A percentile compares a stretch with the other conserved stretches of the same genome.
Conservation (phyloP, 2,113 vertebrate species). For the Hippocampus abdominalis region DNA sequence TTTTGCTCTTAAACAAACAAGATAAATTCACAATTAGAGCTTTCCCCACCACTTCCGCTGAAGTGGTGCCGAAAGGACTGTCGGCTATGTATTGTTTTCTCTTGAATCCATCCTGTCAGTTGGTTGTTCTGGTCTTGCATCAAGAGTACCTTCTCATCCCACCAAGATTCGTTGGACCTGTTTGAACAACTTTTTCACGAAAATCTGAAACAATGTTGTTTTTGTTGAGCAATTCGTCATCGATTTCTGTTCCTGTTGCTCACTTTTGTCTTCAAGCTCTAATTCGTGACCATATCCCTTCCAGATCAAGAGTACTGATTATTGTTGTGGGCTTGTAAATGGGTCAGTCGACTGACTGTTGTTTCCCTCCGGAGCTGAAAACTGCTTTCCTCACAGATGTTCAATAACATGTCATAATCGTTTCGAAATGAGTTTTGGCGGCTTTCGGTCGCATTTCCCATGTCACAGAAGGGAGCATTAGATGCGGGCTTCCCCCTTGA, state of each 20-base stretch:
- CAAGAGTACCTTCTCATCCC: neutral
- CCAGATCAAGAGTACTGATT: slow-evolving; percentile 14
- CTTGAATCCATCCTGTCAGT: neutral
- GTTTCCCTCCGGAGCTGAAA: slow-evolving; percentile 31
- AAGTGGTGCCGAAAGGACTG: neutral
- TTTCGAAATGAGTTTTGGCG: slow-evolving; percentile 44
- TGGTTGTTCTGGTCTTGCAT: neutral
- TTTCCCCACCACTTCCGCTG: neutral
- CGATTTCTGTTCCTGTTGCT: slow-evolving; percentile 6
- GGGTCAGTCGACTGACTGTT: slow-evolving; percentile 14
- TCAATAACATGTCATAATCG: slow-evolving; percentile 17
- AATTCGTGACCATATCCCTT: neutral
- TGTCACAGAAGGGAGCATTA: slow-evolving; percentile 36
- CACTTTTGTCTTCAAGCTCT: neutral
- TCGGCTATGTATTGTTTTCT: neutral
- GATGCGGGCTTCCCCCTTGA: slow-evolving; percentile 43
- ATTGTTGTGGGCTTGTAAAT: slow-evolving; percentile 25
- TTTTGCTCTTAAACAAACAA: neutral
- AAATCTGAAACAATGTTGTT: neutral
- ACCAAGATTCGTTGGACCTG: neutral
- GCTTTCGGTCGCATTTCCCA: slow-evolving; percentile 56
- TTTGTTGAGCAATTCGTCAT: neutral
- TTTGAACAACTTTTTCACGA: neutral
- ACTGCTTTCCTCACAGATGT: slow-evolving; percentile 40
- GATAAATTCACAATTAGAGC: neutral